Conservation (phyloP, 2,888 invertebrate genomes). For the Exocentrus adspersus region DNA sequence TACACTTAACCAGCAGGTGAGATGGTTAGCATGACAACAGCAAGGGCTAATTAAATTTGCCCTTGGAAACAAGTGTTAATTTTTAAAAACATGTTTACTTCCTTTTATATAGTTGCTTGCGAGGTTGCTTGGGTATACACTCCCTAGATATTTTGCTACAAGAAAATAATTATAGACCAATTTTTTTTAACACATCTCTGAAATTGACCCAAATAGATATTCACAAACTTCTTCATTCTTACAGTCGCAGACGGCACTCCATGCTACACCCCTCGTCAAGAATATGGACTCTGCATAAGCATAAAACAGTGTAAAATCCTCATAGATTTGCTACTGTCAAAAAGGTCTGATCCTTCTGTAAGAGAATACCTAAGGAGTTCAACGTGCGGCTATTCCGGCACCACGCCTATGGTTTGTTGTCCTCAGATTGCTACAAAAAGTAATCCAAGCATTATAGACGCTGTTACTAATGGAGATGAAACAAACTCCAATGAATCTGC, state of each 20-base stretch:
- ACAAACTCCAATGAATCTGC: constrained; percentile 13
- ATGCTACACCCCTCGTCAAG: constrained; percentile 7
- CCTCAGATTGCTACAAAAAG: constrained; percentile 49
- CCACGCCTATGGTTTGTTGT: constrained; percentile 74
- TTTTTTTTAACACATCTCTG: neutral
- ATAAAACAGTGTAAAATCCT: constrained; percentile 64
- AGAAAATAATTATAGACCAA: no score
- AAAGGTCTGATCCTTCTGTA: constrained; percentile 63
- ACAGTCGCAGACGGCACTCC: constrained; percentile 8
- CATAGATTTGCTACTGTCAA: constrained; percentile 63
- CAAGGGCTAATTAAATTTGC: no score
- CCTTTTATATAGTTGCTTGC: no score
- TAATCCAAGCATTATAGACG: neutral
- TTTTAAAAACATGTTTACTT: no score
- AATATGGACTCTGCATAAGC: constrained; percentile 19
- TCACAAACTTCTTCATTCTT: neutral
- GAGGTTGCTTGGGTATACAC: no score
- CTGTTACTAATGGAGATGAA: constrained; percentile 16
- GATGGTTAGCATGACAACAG: no score
- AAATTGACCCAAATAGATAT: no score
- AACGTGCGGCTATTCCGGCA: constrained; percentile 75
- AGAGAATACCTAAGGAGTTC: constrained; percentile 69
- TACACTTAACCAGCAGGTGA: no score
- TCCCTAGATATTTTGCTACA: no score
- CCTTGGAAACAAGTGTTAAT: no score